These are phyloP conservation scores for Eristalis intricaria DNA, from an alignment of 2,888 invertebrate species.

Conservation along the genomic window DNA sequence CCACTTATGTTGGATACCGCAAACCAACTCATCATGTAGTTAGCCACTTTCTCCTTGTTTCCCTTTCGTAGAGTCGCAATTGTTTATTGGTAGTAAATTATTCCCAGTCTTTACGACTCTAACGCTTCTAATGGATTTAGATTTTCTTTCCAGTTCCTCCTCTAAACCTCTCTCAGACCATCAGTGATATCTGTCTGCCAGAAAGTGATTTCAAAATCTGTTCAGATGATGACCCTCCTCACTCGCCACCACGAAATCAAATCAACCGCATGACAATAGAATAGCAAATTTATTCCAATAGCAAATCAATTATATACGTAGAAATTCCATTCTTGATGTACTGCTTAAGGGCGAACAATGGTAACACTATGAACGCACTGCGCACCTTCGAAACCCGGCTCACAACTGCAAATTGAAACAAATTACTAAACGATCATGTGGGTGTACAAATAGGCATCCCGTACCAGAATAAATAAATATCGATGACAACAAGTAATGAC, in stretches of 20 bases:
- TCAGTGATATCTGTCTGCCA: too few species aligned
- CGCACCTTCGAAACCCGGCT: conserved; percentile 72
- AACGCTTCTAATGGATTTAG: too few species aligned
- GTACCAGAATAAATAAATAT: conserved; percentile 86
- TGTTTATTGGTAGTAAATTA: conserved; percentile 58
- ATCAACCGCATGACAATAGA: background rate
- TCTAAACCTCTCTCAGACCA: too few species aligned
- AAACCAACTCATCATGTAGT: conserved; percentile 10
- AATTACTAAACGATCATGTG: background rate
- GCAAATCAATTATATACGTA: conserved; percentile 73
- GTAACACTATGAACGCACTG: conserved; percentile 75
- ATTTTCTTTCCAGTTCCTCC: too few species aligned
- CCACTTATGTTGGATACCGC: conserved; percentile 74
- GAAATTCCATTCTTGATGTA: conserved; percentile 74
- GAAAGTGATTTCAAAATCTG: too few species aligned
- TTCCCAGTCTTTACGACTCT: too few species aligned
- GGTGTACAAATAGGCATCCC: background rate
- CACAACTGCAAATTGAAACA: conserved; percentile 62
- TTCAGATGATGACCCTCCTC: too few species aligned
- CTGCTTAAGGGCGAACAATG: conserved; percentile 76
- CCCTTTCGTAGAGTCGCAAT: conserved; percentile 12
- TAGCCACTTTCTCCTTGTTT: conserved; percentile 34
- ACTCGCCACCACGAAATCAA: too few species aligned
- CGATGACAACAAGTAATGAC: conserved; percentile 85
- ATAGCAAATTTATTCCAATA: conserved; percentile 60